Evolutionary conservation across 2,113 vertebrate species (phyloP).

Genomic region (Thinocorus orbignyianus): DNA sequence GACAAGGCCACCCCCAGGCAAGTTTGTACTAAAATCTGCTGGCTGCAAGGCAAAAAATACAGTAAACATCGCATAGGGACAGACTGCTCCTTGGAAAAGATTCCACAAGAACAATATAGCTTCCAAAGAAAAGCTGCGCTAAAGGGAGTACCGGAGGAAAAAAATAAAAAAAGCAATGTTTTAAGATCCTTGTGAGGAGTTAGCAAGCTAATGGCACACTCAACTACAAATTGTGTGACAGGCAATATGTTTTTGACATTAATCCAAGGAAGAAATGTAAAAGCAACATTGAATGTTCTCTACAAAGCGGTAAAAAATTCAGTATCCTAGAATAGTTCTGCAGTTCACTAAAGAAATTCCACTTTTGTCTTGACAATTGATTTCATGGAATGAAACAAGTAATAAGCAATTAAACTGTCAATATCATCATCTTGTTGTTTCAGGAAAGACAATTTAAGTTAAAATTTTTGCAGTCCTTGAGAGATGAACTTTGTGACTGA

Average conservation of each 20-base stretch:
- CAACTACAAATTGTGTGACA: slow-evolving; percentile 36
- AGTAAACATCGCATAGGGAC: slow-evolving; percentile 62
- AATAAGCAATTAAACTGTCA: background rate
- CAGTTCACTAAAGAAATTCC: background rate
- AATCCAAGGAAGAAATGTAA: slow-evolving; percentile 43
- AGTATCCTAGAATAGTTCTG: background rate
- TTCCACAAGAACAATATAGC: slow-evolving; percentile 45
- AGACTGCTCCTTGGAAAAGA: slow-evolving; percentile 61
- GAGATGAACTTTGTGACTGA: slow-evolving; percentile 6
- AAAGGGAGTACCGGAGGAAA: background rate
- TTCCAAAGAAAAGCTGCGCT: background rate
- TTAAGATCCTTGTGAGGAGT: slow-evolving; percentile 29
- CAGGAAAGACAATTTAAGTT: background rate
- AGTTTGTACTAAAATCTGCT: slow-evolving; percentile 71
- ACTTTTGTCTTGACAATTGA: slow-evolving; percentile 1
- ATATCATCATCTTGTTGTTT: background rate
- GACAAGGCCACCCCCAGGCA: slow-evolving; percentile 66
- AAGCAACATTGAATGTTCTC: background rate
- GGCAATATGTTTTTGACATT: slow-evolving; percentile 49
- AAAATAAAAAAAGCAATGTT: background rate
- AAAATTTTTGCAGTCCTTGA: background rate
- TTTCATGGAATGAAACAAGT: background rate
- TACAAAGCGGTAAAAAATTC: background rate
- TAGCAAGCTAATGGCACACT: slow-evolving; percentile 45
- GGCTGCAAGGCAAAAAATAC: slow-evolving; percentile 48